Conservation (phyloP, 2,888 invertebrate species). For the Graphium colonna region DNA sequence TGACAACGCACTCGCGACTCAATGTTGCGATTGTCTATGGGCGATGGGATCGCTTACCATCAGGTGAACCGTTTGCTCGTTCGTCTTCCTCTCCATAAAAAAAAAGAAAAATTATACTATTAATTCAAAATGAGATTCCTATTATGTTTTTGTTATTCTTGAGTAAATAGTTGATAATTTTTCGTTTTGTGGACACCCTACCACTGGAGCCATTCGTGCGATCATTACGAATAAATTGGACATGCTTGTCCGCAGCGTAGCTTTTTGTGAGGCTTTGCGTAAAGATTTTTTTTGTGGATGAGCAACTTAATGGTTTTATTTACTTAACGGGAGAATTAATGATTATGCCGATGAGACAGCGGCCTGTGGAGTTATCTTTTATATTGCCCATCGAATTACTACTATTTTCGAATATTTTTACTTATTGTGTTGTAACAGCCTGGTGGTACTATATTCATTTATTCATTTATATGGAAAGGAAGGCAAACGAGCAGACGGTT, state of each 20-base stretch:
- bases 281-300: slow-evolving; percentile 2
- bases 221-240: slow-evolving; percentile 14
- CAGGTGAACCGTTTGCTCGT: too few relatives aligned
- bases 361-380: not conserved
- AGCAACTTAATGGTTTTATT: slow-evolving; percentile 11
- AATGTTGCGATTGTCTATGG: too few relatives aligned
- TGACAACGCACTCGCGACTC: too few relatives aligned
- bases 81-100: too few relatives aligned
- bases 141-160: too few relatives aligned
- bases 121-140: too few relatives aligned
- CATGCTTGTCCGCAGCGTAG: slow-evolving; percentile 7
- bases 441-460: too few relatives aligned
- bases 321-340: slow-evolving; percentile 6
- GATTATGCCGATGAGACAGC: not conserved
- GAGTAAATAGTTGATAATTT: too few relatives aligned
- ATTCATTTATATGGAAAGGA: too few relatives aligned
- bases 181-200: slow-evolving; percentile 9
- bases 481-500: too few relatives aligned
- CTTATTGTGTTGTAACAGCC: not conserved
- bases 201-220: not conserved
- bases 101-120: too few relatives aligned
- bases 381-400: not conserved
- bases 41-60: too few relatives aligned
- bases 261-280: slow-evolving; percentile 9
- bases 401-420: not conserved